These are phyloP conservation scores for Metopolophium dirhodum DNA, from an alignment of 1,140 invertebrate species.

Conservation along the genomic window DNA sequence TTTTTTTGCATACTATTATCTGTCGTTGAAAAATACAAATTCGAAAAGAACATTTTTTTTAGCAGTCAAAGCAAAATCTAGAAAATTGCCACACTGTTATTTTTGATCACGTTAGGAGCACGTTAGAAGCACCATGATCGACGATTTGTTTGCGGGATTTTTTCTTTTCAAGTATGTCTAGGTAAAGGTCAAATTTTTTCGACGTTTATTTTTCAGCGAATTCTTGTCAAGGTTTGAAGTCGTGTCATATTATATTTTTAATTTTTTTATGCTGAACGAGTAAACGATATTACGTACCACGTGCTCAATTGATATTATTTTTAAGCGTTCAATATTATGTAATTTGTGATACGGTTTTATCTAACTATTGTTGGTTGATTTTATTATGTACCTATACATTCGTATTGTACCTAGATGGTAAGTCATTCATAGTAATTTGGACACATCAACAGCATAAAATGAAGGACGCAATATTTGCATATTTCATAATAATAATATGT, in stretches of 20 bases:
- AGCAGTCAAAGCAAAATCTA: background rate
- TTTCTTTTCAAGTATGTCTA: background rate
- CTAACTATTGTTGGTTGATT: background rate
- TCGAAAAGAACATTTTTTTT: background rate
- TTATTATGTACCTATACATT: background rate
- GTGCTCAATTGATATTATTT: background rate
- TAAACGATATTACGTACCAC: background rate
- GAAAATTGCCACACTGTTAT: background rate
- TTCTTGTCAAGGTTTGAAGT: background rate
- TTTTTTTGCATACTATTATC: constrained; percentile 7
- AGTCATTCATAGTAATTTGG: background rate
- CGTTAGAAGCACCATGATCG: background rate
- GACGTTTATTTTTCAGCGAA: background rate
- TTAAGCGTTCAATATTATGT: background rate
- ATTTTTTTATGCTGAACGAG: background rate
- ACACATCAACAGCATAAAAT: background rate
- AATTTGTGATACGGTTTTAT: background rate
- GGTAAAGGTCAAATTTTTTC: background rate
- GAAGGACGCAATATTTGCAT: background rate
- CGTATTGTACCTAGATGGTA: background rate
- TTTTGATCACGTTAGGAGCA: background rate
- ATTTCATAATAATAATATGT: background rate
- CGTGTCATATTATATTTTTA: background rate
- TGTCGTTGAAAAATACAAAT: constrained; percentile 11
- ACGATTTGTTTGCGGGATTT: background rate